Evolutionary conservation across 2,113 vertebrate genomes (phyloP).

Genomic region (Muntiacus muntjak): DNA sequence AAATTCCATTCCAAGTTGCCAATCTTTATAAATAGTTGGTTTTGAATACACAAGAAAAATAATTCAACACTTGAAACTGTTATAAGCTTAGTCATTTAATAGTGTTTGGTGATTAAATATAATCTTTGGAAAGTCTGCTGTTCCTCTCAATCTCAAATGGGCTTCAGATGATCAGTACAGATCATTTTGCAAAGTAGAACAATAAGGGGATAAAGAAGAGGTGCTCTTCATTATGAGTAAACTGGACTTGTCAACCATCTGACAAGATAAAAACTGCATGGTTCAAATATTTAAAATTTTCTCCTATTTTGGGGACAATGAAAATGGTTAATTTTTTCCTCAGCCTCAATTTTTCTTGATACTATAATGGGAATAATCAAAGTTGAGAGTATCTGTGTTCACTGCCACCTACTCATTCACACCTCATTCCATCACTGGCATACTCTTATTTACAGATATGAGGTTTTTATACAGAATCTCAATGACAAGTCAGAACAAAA

Average conservation of each 20-base stretch:
- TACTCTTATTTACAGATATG: not conserved
- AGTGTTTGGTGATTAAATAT: not conserved
- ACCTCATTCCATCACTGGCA: not conserved
- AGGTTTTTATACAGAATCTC: not conserved
- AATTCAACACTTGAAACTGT: not conserved
- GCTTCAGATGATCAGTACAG: not conserved
- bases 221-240: not conserved
- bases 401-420: not conserved
- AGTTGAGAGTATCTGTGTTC: not conserved
- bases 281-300: not conserved
- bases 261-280: not conserved
- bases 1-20: slow-evolving; percentile 1
- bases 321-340: not conserved
- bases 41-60: slow-evolving; percentile 17
- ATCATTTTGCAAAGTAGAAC: not conserved
- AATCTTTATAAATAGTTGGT: not conserved
- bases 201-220: not conserved
- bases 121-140: not conserved
- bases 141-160: slow-evolving; percentile 6
- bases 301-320: not conserved
- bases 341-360: not conserved
- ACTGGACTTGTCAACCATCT: not conserved
- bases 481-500: not conserved
- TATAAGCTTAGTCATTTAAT: not conserved
- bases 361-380: not conserved